Evolutionary conservation across 1,140 invertebrate genomes (phyloP).

Genomic region (Portunus trituberculatus): DNA sequence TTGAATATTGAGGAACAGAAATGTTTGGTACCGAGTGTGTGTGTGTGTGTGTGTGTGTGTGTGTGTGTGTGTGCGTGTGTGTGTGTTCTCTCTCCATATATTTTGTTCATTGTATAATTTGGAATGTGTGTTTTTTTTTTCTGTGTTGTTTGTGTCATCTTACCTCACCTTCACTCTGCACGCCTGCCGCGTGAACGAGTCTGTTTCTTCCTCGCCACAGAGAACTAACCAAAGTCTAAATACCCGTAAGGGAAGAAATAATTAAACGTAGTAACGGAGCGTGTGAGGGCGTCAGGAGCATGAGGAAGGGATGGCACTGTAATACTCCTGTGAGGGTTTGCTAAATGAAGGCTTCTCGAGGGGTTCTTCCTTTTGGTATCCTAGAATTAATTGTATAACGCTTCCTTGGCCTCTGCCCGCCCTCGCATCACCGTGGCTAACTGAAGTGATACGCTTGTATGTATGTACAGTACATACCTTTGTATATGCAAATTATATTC

Average conservation of each 20-base stretch:
- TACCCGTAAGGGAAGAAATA: neutral
- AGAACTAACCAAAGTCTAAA: neutral
- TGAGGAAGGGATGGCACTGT: neutral
- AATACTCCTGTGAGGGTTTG: neutral
- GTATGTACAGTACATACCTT: neutral
- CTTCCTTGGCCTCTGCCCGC: neutral
- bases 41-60: slow-evolving; percentile 3
- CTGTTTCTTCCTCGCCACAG: neutral
- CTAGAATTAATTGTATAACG: neutral
- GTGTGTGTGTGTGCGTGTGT: neutral
- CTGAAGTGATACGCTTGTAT: neutral
- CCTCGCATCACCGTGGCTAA: neutral
- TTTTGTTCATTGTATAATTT: neutral
- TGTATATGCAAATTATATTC: neutral
- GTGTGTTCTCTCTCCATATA: no score
- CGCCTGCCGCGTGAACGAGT: neutral
- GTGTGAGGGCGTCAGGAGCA: neutral
- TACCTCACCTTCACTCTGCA: neutral
- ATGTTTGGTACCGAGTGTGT: no score
- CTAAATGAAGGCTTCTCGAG: neutral
- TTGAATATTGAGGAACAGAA: no score
- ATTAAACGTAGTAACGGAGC: neutral
- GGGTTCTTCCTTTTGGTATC: neutral
- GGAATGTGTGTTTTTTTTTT: neutral
- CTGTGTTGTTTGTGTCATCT: neutral